A percentile compares a stretch with the other conserved stretches of the same genome.
phyloP scores from a whole-genome alignment of 2,113 vertebrate genomes.

The Pantherophis guttatus region DNA sequence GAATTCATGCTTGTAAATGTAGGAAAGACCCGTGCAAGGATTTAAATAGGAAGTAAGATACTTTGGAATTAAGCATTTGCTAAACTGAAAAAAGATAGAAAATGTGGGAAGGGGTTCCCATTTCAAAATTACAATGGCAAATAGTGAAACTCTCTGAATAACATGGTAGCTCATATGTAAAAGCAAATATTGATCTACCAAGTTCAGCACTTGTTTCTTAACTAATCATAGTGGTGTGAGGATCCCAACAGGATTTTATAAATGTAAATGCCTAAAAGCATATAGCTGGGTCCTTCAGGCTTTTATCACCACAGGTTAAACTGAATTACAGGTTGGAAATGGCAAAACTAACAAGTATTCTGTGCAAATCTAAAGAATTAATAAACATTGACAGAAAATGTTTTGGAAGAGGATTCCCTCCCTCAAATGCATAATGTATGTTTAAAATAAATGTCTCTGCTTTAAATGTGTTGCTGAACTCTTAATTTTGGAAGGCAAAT shows the following conservation, averaged over 20 bases:
- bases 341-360: neutral
- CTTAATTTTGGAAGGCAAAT: neutral
- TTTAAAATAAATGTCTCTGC: neutral
- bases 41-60: neutral
- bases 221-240: neutral
- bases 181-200: neutral
- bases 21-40: neutral
- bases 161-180: constrained; percentile 3
- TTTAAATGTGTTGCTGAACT: neutral
- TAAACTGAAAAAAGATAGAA: neutral
- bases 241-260: neutral
- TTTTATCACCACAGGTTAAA: neutral
- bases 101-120: neutral
- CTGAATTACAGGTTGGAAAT: neutral
- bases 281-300: neutral
- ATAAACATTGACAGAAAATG: neutral
- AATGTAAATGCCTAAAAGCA: neutral
- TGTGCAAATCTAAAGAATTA: neutral
- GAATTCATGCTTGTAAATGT: neutral
- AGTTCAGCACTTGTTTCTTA: neutral
- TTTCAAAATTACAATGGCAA: neutral
- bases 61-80: neutral
- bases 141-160: neutral
- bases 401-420: neutral
- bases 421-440: neutral